Conservation (phyloP, 2,113 vertebrate species). For the Glaucomys volans region DNA sequence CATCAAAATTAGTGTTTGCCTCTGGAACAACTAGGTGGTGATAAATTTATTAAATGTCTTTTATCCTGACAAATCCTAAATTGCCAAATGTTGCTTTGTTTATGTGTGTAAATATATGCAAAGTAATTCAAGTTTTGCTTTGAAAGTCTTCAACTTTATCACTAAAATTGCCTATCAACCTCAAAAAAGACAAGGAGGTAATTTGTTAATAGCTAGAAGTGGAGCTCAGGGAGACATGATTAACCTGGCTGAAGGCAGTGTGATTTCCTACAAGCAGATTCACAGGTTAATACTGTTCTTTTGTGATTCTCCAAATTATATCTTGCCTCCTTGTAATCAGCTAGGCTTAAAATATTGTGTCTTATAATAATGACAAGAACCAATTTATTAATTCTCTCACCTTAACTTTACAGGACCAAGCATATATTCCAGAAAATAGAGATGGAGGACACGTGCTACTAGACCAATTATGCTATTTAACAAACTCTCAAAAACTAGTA, state of each 20-base stretch:
- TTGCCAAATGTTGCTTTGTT: slow-evolving; percentile 78
- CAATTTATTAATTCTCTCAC: slow-evolving; percentile 9
- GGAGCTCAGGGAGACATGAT: slow-evolving; percentile 36
- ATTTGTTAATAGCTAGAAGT: slow-evolving; percentile 55
- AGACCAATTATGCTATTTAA: slow-evolving; percentile 16
- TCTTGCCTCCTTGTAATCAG: neutral
- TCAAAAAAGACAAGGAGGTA: slow-evolving; percentile 57
- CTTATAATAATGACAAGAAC: neutral
- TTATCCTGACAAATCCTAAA: slow-evolving; percentile 78
- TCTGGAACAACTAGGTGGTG: slow-evolving; percentile 75
- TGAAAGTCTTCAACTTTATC: slow-evolving; percentile 75
- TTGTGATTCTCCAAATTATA: neutral
- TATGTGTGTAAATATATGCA: slow-evolving; percentile 80
- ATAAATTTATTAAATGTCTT: slow-evolving; percentile 79
- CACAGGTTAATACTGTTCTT: slow-evolving; percentile 27
- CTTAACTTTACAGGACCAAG: neutral
- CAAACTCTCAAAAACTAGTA: neutral
- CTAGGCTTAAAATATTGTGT: slow-evolving; percentile 11
- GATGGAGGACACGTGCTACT: neutral
- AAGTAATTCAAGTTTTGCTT: slow-evolving; percentile 75
- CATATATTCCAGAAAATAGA: neutral
- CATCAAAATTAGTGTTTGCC: slow-evolving; percentile 73
- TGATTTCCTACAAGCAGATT: neutral
- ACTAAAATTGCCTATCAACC: slow-evolving; percentile 71
- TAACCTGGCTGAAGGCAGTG: neutral